These are phyloP conservation scores for Brachycybe producta DNA, from an alignment of 2,888 invertebrate species.

Conservation along the genomic window DNA sequence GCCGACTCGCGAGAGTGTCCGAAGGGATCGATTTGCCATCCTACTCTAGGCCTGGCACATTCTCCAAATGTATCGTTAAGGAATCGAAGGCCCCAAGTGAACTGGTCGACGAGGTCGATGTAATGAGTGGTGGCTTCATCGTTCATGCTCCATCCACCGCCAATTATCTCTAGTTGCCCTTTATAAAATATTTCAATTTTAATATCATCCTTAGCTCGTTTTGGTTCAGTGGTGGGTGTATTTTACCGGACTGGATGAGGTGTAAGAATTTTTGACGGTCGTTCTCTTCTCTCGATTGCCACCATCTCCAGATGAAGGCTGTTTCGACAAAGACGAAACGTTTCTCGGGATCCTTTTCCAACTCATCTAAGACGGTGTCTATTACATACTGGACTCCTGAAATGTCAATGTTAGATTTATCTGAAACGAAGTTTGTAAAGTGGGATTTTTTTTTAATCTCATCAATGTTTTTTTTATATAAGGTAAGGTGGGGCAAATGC, in stretches of 20 bases:
- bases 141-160: constrained; percentile 31
- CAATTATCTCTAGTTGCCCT: constrained; percentile 28
- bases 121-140: constrained; percentile 31
- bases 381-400: constrained; percentile 84
- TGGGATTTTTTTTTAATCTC: too few relatives aligned
- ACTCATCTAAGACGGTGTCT: constrained; percentile 64
- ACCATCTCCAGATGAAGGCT: constrained; percentile 77
- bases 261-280: constrained; percentile 44
- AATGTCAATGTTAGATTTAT: constrained; percentile 46
- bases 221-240: too few relatives aligned
- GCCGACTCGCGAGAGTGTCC: constrained; percentile 80
- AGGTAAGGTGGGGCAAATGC: too few relatives aligned
- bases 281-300: constrained; percentile 51
- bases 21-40: constrained; percentile 80
- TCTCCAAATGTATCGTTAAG: constrained; percentile 55
- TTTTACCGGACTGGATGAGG: background rate
- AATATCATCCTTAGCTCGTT: too few relatives aligned
- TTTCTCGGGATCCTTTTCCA: constrained; percentile 50
- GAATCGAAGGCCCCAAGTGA: constrained; percentile 51
- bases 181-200: too few relatives aligned
- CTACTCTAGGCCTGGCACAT: constrained; percentile 59
- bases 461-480: too few relatives aligned
- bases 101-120: constrained; percentile 56
- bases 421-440: constrained; percentile 27
- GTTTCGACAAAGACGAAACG: constrained; percentile 85